Conservation (phyloP, 2,797 vertebrate genomes). For the Anabas testudineus region DNA sequence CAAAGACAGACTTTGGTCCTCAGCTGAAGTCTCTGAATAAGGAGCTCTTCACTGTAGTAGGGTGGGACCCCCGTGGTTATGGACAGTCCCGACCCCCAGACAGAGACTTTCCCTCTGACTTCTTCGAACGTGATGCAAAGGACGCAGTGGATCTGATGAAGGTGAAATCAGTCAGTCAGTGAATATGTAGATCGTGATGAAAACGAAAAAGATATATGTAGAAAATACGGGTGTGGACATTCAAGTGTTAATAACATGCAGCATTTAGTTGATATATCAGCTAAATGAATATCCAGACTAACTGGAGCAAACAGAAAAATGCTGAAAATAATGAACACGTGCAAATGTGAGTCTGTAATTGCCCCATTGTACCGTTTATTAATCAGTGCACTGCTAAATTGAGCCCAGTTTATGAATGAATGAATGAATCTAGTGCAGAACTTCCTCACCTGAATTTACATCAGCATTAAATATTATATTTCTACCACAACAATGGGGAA, state of each 20-base stretch:
- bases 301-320: not conserved
- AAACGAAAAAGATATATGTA: no score
- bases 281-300: not conserved
- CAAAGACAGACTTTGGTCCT: slow-evolving; percentile 90
- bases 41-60: slow-evolving; percentile 88
- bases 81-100: slow-evolving; percentile 90
- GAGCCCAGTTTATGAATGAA: no score
- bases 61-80: slow-evolving; percentile 93
- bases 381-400: no score
- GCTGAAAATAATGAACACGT: no score
- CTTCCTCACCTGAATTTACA: no score
- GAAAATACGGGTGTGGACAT: not conserved
- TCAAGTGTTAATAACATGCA: not conserved
- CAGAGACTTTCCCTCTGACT: slow-evolving; percentile 90
- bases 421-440: no score
- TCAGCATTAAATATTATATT: no score
- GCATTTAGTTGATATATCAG: not conserved
- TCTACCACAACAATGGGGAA: no score
- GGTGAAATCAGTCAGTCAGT: slow-evolving; percentile 69
- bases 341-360: no score
- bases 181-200: no score
- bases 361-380: no score
- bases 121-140: slow-evolving; percentile 92
- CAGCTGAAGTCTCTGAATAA: slow-evolving; percentile 89
- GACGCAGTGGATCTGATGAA: slow-evolving; percentile 93